Evolutionary conservation across 2,888 invertebrate genomes (phyloP), one percentile per base, ranked within the genome.

Genomic region (Agapostemon virescens): DNA sequence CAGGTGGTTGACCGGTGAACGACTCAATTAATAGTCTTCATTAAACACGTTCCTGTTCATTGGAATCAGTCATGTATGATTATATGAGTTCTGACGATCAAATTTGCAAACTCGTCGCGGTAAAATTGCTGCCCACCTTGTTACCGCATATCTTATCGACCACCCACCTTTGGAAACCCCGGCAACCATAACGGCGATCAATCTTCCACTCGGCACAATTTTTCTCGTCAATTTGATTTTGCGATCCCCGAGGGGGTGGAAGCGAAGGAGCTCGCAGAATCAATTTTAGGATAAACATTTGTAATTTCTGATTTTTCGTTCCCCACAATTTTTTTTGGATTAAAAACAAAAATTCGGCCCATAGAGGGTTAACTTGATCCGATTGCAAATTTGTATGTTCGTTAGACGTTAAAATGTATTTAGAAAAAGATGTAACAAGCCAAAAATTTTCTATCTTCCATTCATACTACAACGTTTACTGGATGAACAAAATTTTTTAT

Each of bases 1-100:
- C 5, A 33, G 33, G 33, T 33, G 33, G 33, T 33, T 33, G 33
- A n/a, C n/a, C 49, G 11, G n/a, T 9, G n/a, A 49, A n/a, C 49
- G n/a, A 49, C 49, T 49, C 49, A 49, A 49, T 49, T 49, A 49
- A 49, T n/a, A n/a, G 49, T 11, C 49, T 49, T 49, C n/a, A 4
- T 49, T 49, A 49, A n/a, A n/a, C 49, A 49, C n/a, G 11, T 49
- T 49, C 11, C 11, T n/a, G 49, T 11, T 49, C n/a, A 49, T 11
- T 11, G 49, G 49, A 49, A 49, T 49, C 49, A 49, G n/a, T 49
- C 49, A 49, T 49, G n/a, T 49, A 49, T 49, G n/a, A 49, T 49
- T 49, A 49, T n/a, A n/a, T 9, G 49, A 49, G 11, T 49, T 11
- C n/a, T n/a, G 49, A 49, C 49, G 49, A 49, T 49, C 49, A 49